These are phyloP conservation scores for Solenodon paradoxus DNA, from an alignment of 2,113 vertebrate species.

Conservation along the genomic window DNA sequence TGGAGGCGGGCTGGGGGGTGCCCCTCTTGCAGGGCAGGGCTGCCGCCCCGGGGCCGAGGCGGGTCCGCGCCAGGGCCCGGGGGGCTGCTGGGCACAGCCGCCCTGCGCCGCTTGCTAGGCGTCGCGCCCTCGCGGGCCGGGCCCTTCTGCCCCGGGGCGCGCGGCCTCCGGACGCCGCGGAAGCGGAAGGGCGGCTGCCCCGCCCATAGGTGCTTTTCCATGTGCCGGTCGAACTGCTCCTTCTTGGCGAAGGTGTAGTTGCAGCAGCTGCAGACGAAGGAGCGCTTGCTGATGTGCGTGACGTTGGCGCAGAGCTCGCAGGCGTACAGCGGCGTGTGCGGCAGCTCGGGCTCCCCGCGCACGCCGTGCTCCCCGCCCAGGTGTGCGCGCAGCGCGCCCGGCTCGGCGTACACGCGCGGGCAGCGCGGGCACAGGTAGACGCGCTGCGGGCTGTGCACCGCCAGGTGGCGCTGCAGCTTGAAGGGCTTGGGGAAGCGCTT, in stretches of 20 bases:
- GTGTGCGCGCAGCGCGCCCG: conserved; percentile 90
- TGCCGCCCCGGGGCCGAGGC: conserved; percentile 28
- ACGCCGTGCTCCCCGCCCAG: conserved; percentile 88
- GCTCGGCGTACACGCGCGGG: conserved; percentile 92
- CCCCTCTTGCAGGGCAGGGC: conserved; percentile 69
- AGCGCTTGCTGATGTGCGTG: conserved; percentile 96
- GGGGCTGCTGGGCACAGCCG: conserved; percentile 70
- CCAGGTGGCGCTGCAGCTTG: conserved; percentile 97
- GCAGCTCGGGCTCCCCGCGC: conserved; percentile 89
- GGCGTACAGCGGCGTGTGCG: conserved; percentile 94
- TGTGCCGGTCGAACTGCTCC: conserved; percentile 97
- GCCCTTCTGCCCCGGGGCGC: conserved; percentile 64
- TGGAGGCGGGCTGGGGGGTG: conserved; percentile 69
- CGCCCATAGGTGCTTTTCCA: conserved; percentile 94
- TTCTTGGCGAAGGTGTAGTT: conserved; percentile 99
- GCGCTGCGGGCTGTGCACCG: conserved; percentile 96
- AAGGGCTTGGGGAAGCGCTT: conserved; percentile 99
- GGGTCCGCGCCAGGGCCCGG: rapidly evolving
- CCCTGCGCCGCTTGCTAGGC: conserved; percentile 86
- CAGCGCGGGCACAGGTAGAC: conserved; percentile 95
- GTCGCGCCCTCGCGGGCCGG: conserved; percentile 62
- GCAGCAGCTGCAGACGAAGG: conserved; percentile 98
- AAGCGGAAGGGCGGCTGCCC: conserved; percentile 92
- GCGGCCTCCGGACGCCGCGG: conserved; percentile 90
- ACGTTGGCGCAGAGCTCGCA: conserved; percentile 98